These are phyloP conservation scores for Microctenopoma steveboyesi DNA, from an alignment of 2,797 vertebrate species.

Conservation along the genomic window DNA sequence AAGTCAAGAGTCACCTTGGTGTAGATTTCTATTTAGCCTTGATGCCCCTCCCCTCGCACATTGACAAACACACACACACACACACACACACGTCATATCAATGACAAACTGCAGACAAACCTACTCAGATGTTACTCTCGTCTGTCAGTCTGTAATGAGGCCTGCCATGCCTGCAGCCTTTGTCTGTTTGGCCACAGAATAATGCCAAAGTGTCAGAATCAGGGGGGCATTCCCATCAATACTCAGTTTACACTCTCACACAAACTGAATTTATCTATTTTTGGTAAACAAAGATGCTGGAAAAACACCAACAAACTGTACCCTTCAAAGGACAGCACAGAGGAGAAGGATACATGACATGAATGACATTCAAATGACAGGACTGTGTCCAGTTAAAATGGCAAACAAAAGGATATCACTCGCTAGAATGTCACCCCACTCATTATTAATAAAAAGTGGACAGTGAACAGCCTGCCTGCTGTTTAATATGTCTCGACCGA, in stretches of 20 bases:
- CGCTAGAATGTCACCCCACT: slow-evolving; percentile 1
- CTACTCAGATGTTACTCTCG: slow-evolving; percentile 37
- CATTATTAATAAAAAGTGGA: slow-evolving; percentile 17
- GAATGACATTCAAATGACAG: background rate
- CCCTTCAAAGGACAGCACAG: background rate
- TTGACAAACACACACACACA: too few species aligned
- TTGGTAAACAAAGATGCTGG: slow-evolving; percentile 9
- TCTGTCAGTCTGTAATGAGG: slow-evolving; percentile 68
- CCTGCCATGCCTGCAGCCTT: slow-evolving; percentile 8
- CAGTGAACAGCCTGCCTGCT: too few species aligned
- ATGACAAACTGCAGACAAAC: slow-evolving; percentile 42
- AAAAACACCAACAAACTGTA: background rate
- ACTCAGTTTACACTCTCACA: slow-evolving; percentile 63
- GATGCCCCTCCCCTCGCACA: too few species aligned
- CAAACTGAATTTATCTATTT: slow-evolving; percentile 52
- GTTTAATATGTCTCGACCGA: too few species aligned
- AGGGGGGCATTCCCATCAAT: slow-evolving; percentile 51
- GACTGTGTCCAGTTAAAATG: background rate
- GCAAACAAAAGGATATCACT: background rate
- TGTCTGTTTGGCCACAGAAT: slow-evolving; percentile 57
- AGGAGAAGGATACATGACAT: background rate
- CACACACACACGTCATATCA: slow-evolving; percentile 20
- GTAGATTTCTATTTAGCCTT: slow-evolving; percentile 16
- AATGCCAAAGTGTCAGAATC: slow-evolving; percentile 59
- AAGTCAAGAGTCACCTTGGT: slow-evolving; percentile 39